Base-by-base conservation (phyloP, 37 sponge, comb jelly and placozoan genomes). In the Aplysina aerophoba region DNA sequence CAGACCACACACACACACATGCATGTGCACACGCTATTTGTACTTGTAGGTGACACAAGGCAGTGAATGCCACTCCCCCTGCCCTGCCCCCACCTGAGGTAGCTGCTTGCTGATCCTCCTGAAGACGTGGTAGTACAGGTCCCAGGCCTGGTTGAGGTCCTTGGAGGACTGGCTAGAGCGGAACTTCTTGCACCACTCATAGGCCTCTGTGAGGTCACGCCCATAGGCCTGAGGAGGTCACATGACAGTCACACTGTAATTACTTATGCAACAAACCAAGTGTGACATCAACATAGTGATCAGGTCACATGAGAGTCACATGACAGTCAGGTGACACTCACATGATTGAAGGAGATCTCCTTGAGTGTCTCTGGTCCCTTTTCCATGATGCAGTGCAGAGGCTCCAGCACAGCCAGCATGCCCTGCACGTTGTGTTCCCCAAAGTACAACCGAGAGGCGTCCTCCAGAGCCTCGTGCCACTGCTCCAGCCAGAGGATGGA, bases 401-500 rank as follows among this genome's bases (percentile, higher is more conserved):
- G 96, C 67, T 94, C 87, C 77, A 98, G 91, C 15, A 94, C 90
- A 15, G 86, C 80, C 44, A 98, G 87, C 99, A 98, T 98, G 1
- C 90, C 97, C 40, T 88, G 44, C 13, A 94, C 86, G 68, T 98
- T 96, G 86, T 93, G 89, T 84, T 98, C 97, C 24, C 93, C 94
- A 91, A 96, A 98, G 67, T 93, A 96, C 82, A 91, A 44, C 35
- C 91, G 59, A 25, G 95, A 97, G 13, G 99, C 99, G 56, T 96
- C 97, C 72, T 98, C 99, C 83, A 98, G 88, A 57, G 92, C 93
- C 66, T 96, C 99, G 66, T 98, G 97, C 99, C 99, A 98, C 85
- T 93, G 93, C 80, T 98, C 99, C 85, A 96, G 97, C 99, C 99
- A 98, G 58, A 96, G 82, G 16, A 98, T 98, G 83, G 99, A 95